Evolutionary conservation across 2,797 vertebrate genomes (phyloP).

Genomic region (Poecilia wingei): DNA sequence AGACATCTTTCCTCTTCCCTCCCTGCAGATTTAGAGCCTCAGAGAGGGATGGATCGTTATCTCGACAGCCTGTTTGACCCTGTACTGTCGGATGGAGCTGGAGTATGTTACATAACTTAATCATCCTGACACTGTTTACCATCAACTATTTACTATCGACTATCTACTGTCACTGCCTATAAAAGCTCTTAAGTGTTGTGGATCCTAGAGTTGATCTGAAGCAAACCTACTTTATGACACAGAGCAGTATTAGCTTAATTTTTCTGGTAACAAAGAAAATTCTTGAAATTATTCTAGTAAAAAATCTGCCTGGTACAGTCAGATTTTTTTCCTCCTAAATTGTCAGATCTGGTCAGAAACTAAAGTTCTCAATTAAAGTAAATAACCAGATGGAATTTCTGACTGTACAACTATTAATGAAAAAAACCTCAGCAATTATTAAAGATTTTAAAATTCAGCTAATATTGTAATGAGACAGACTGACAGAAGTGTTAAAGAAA

Average conservation of each 20-base stretch:
- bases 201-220: slow-evolving; percentile 8
- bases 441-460: too few relatives aligned
- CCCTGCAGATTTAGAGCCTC: slow-evolving; percentile 74
- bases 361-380: neutral
- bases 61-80: slow-evolving; percentile 97
- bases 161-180: slow-evolving; percentile 8
- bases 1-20: slow-evolving; percentile 10
- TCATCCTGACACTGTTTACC: slow-evolving; percentile 36
- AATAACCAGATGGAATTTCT: neutral
- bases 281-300: neutral
- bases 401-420: neutral
- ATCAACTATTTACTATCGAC: slow-evolving; percentile 14
- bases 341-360: neutral
- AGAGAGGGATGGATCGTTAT: slow-evolving; percentile 91
- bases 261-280: neutral
- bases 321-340: neutral
- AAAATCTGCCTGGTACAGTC: neutral
- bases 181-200: slow-evolving; percentile 8
- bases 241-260: neutral
- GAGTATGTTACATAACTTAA: slow-evolving; percentile 80
- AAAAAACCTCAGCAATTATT: neutral
- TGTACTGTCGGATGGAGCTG: slow-evolving; percentile 87
- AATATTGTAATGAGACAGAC: too few relatives aligned
- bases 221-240: slow-evolving; percentile 1
- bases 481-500: too few relatives aligned